Conservation (phyloP, 2,113 vertebrate genomes). For the Hydrochoerus hydrochaeris region DNA sequence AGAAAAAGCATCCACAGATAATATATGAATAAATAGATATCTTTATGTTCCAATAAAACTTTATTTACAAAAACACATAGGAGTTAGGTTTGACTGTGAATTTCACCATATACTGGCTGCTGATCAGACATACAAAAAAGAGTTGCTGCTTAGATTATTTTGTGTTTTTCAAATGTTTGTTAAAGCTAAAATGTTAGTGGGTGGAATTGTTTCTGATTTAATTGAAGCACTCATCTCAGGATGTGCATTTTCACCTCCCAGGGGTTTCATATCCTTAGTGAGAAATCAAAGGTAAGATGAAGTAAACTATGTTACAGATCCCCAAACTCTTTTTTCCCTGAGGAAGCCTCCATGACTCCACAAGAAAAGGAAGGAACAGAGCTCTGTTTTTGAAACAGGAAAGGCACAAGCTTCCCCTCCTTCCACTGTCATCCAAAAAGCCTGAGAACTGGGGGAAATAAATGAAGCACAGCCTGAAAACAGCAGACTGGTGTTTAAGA, state of each 20-base stretch:
- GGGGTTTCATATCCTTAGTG: background rate
- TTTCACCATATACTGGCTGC: background rate
- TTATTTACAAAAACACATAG: background rate
- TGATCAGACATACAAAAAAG: background rate
- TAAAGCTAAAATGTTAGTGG: slow-evolving; percentile 12
- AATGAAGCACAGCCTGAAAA: background rate
- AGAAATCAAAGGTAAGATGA: background rate
- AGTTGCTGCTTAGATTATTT: background rate
- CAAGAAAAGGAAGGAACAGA: background rate
- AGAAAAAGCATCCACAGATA: background rate
- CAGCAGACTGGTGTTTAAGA: background rate
- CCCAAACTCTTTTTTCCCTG: background rate
- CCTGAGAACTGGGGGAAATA: background rate
- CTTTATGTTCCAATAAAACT: slow-evolving; percentile 4
- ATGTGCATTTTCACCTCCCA: background rate
- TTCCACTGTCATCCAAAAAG: background rate
- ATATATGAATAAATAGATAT: background rate
- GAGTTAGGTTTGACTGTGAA: background rate
- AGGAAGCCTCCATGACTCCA: background rate
- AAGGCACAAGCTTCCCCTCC: background rate
- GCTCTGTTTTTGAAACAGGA: background rate
- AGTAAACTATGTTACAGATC: background rate
- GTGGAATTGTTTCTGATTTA: background rate
- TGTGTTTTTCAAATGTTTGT: slow-evolving; percentile 19
- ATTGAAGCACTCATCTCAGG: background rate